phyloP scores from a whole-genome alignment of 2,888 invertebrate genomes.

The Hedychridium roseum region DNA sequence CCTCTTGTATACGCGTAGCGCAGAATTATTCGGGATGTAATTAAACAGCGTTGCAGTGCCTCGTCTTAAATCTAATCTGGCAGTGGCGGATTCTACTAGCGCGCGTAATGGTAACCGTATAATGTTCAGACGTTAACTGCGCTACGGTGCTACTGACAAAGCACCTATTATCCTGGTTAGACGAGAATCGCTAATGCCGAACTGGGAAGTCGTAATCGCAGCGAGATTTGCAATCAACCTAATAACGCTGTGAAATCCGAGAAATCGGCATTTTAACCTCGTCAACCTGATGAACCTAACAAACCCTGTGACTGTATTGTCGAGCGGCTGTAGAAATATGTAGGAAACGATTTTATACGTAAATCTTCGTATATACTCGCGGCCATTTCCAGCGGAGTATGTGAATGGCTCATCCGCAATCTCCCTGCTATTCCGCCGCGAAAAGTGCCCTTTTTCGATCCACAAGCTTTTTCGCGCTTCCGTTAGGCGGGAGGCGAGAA shows the following conservation, averaged over 20 bases:
- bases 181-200: conserved; percentile 18
- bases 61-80: too few relatives aligned
- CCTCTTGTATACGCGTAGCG: too few relatives aligned
- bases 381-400: conserved; percentile 14
- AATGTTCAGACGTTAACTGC: conserved; percentile 16
- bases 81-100: too few relatives aligned
- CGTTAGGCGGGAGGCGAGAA: not conserved
- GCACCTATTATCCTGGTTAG: conserved; percentile 27
- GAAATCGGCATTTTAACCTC: too few relatives aligned
- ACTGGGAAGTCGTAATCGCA: not conserved
- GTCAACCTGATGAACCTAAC: too few relatives aligned
- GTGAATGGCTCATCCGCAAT: conserved; percentile 15
- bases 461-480: too few relatives aligned
- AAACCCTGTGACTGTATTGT: too few relatives aligned
- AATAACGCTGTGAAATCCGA: not conserved
- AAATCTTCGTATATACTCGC: too few relatives aligned
- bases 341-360: too few relatives aligned
- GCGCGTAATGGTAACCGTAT: conserved; percentile 14
- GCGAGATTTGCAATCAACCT: not conserved
- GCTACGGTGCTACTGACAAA: conserved; percentile 13
- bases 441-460: conserved; percentile 3
- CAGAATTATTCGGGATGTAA: too few relatives aligned
- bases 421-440: conserved; percentile 9
- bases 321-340: too few relatives aligned
- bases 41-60: too few relatives aligned